phyloP scores from a whole-genome alignment of 2,797 vertebrate species.

The Tolypeutes matacus region DNA sequence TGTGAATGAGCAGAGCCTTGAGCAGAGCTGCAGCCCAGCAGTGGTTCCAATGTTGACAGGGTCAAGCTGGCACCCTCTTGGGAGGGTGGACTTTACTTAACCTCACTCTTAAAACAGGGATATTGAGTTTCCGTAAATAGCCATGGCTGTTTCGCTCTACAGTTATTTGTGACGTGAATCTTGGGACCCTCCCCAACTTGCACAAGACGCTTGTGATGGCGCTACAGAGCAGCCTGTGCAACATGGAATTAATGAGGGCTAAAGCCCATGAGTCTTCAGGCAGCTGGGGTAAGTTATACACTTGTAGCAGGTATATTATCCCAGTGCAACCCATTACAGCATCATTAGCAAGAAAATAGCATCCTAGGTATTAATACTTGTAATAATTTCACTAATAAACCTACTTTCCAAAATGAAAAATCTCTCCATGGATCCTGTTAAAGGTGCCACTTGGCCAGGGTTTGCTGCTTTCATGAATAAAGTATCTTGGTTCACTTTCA shows the following conservation, averaged over 20 bases:
- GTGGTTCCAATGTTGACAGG: background rate
- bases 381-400: conserved; percentile 81
- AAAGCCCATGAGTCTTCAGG: fast-evolving
- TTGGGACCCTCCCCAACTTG: background rate
- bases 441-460: conserved; percentile 40
- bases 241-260: conserved; percentile 6
- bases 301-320: conserved; percentile 31
- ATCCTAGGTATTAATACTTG: conserved; percentile 73
- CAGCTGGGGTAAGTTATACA: background rate
- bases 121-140: background rate
- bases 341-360: conserved; percentile 79
- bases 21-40: background rate
- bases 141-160: background rate
- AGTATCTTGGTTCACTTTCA: background rate
- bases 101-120: background rate
- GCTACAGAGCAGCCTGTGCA: background rate
- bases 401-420: conserved; percentile 79
- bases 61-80: background rate
- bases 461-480: conserved; percentile 15
- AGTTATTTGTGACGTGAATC: background rate
- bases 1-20: background rate
- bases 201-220: background rate
- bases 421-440: conserved; percentile 50
- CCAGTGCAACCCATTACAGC: conserved; percentile 67
- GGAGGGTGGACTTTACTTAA: background rate